Base-by-base conservation (phyloP, 2,797 vertebrate species). In the Emys orbicularis region DNA sequence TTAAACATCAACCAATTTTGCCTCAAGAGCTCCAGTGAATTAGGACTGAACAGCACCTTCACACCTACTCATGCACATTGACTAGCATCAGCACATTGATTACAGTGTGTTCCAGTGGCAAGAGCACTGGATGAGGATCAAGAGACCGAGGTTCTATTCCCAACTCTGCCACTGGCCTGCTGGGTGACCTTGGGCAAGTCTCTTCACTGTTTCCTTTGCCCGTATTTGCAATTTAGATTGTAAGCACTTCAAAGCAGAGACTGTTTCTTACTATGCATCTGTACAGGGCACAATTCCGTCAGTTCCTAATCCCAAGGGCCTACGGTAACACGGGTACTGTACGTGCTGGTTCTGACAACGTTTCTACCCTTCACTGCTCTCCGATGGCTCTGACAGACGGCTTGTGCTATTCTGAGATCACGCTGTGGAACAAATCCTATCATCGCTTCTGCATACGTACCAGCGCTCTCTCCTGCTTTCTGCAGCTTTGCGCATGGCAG, bases 1-100 rank as follows among this genome's bases (percentile, higher is more conserved):
- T 90, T 90, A 82, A 81, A 96, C 95, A 92, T 88, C 88, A 61
- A 76, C 53, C 13, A 91, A 84, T 97, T 91, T 61, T 95, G 87
- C 88, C 94, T 91, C 95, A 81, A 84, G 90, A 87, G 84, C 0
- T 0, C 87, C 82, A 88, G 44, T 7, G 89, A 94, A 83, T 41
- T 31, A 25, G 16, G 61, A 76, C 25, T 2, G 52, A 95, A 34
- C 1, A 61, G 31, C 12, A 2, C 29, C 31, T 21, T n/a, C 18
- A 37, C 5, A 37, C 65, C 19, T 68, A 21, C 37, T 41, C 10
- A 23, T 41, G 68, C 15, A 41, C 21, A 18, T 8, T 68, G 16
- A 37, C 61, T 41, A 6, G 21, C 37, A 53, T 44, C 8, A 61
- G 27, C 65, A 59, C 68, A 65, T 31, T n/a, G 59, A 44, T 10